Base-by-base conservation (phyloP, 2,797 vertebrate species). In the Squalus acanthias region DNA sequence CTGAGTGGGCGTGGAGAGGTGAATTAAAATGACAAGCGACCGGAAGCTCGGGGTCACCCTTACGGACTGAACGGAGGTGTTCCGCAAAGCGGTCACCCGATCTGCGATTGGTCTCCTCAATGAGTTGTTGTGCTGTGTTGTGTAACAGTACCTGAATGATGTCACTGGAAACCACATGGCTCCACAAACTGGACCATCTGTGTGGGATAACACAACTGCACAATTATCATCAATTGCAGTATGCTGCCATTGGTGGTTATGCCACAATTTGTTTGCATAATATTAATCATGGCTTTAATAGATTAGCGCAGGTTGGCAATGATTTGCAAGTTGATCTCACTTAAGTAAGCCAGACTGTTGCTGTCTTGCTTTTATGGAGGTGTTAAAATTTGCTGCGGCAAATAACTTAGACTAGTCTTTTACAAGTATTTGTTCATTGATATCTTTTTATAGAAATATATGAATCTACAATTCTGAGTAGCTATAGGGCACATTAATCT, bases 261-360 rank as follows among this genome's bases (percentile, higher is more conserved):
- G n/a, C 29, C 91, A 93, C 22, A 24, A 93, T 57, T 95, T 69
- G 50, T 74, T 95, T 76, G 72, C 46, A 95, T 57, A 15, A 95
- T 95, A 76, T 60, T 76, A 72, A 95, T 53, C 70, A 57, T 33
- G 50, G 3, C 53, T 95, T 95, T 95, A 95, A 95, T 95, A 95
- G 70, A 74, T 95, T 74, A 33, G 7, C 33, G 33, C 26, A 74
- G 5, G 70, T 72, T 74, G 26, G 72, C 72, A 95, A 74, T 72
- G 46, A 72, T 95, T 69, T 69, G 70, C 15, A n/a, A 76, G 29
- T 57, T 74, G 94, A 53, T 72, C 60, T 76, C 70, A 57, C 15
- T 60, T 95, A 26, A 74, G 33, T 76, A 60, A 76, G 46, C 70
- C 46, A 57, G 26, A 60, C 60, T 60, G 24, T 95, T 60, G 60